Percentiles rank a stretch among this genome's conserved stretches.
Evolutionary conservation across 2,113 vertebrate genomes (phyloP).

Genomic region (Sprattus sprattus): DNA sequence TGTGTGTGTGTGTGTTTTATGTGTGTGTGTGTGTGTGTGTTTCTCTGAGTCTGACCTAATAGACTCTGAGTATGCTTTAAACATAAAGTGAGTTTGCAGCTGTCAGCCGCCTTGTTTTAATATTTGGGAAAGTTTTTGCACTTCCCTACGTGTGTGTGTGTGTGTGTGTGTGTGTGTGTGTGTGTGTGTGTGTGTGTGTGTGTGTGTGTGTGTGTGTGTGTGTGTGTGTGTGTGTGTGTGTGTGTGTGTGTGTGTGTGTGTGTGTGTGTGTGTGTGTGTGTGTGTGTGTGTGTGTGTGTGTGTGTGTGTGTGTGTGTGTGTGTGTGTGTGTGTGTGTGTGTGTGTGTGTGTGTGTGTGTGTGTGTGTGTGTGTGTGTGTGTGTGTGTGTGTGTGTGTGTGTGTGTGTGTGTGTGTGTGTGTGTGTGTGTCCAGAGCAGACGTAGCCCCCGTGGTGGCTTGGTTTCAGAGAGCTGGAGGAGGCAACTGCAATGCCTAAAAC

Average conservation of each 20-base stretch:
- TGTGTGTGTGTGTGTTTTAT: conserved; percentile 1
- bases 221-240: not conserved
- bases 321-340: conserved; percentile 28
- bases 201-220: not conserved
- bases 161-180: not conserved
- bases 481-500: conserved; percentile 62
- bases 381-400: conserved; percentile 32
- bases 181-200: not conserved
- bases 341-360: too few relatives aligned
- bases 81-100: conserved; percentile 49
- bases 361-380: too few relatives aligned
- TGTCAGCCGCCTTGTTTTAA: conserved; percentile 67
- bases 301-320: not conserved
- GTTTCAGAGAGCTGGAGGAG: conserved; percentile 36
- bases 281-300: conserved; percentile 33
- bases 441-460: conserved; percentile 34
- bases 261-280: not conserved
- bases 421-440: conserved; percentile 35
- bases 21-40: conserved; percentile 34
- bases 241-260: conserved; percentile 31
- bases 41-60: conserved; percentile 14
- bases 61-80: not conserved
- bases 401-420: conserved; percentile 33
- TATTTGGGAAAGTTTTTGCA: conserved; percentile 63
- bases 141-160: conserved; percentile 45